Conservation (phyloP, 2,888 invertebrate species). For the Lasiommata megera region DNA sequence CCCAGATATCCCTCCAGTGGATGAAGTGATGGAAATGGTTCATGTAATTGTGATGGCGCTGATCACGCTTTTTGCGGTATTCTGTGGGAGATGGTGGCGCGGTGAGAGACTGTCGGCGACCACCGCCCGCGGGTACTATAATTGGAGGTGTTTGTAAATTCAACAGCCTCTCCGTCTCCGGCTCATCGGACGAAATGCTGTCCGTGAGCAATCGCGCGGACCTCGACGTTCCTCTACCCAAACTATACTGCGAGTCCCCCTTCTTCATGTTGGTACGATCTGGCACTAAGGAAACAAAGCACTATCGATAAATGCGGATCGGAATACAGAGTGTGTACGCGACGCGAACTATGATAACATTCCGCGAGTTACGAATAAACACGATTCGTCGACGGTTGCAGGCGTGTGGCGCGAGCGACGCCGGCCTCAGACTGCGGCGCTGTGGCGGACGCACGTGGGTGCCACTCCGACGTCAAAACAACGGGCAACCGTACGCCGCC, state of each 20-base stretch:
- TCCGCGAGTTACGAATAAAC: conserved; percentile 44
- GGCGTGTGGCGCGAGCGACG: conserved; percentile 44
- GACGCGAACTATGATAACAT: conserved; percentile 51
- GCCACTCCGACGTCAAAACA: conserved; percentile 36
- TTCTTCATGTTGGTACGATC: conserved; percentile 55
- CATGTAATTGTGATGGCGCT: conserved; percentile 67
- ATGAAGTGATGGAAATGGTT: conserved; percentile 73
- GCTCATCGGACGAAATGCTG: conserved; percentile 72
- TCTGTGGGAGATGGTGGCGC: conserved; percentile 77
- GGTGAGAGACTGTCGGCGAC: conserved; percentile 67
- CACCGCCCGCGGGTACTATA: conserved; percentile 51
- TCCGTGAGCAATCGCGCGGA: conserved; percentile 61
- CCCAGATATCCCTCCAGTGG: conserved; percentile 76
- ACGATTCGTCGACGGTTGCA: conserved; percentile 26
- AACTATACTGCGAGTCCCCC: conserved; percentile 53
- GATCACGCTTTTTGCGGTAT: conserved; percentile 66
- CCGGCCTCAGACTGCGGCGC: conserved; percentile 61
- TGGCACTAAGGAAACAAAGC: conserved; percentile 42
- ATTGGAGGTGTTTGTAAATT: conserved; percentile 52
- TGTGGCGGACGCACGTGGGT: conserved; percentile 59
- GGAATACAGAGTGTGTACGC: conserved; percentile 35
- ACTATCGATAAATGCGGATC: conserved; percentile 36
- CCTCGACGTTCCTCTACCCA: conserved; percentile 53
- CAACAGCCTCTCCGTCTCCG: conserved; percentile 68
- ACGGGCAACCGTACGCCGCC: conserved; percentile 4